phyloP scores from a whole-genome alignment of 2,113 vertebrate genomes.

The Atlantisia rogersi region DNA sequence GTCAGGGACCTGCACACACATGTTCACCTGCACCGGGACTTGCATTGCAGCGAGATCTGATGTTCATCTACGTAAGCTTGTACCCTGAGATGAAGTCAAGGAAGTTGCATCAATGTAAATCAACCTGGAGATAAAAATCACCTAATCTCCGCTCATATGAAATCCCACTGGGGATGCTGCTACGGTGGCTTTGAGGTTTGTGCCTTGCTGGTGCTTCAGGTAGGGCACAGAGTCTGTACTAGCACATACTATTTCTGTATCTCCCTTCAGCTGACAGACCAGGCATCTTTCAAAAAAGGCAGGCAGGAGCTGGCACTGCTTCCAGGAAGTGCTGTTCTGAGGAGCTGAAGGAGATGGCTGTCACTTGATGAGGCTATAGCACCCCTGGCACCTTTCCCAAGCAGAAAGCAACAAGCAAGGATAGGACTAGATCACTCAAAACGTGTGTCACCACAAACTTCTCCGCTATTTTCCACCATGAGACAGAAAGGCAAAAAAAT shows the following conservation, averaged over 20 bases:
- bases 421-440: background rate
- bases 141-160: background rate
- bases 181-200: background rate
- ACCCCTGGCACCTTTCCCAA: background rate
- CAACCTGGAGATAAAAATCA: background rate
- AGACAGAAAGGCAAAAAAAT: background rate
- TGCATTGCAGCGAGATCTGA: background rate
- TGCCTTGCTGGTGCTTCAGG: background rate
- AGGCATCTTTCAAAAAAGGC: background rate
- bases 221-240: background rate
- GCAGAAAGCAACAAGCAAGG: background rate
- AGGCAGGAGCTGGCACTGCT: background rate
- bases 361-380: background rate
- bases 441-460: background rate
- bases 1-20: accelerated
- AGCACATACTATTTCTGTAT: background rate
- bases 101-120: background rate
- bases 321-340: background rate
- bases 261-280: background rate
- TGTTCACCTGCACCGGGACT: accelerated
- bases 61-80: accelerated
- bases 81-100: background rate
- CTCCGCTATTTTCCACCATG: background rate
- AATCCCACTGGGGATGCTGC: background rate
- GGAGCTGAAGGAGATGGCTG: background rate